Base-by-base conservation (phyloP, 2,113 vertebrate species). In the Dicrurus megarhynchus region DNA sequence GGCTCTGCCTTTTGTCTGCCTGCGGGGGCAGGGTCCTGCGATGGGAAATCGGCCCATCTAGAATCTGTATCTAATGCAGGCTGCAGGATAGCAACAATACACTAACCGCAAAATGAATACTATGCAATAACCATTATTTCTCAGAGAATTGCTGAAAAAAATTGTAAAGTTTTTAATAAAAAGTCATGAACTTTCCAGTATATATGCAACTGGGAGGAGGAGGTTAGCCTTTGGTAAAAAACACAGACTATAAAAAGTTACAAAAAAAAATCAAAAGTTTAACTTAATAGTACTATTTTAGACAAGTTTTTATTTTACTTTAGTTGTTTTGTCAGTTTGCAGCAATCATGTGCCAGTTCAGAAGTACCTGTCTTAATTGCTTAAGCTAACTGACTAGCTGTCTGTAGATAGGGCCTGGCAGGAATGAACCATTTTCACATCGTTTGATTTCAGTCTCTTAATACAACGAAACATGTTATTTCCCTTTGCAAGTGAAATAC, bases 131-230 rank as follows among this genome's bases (percentile, higher is more conserved):
- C 10, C 10, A 15, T 61, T 69, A 37, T 53, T 93, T 85, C 39
- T 53, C 78, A 50, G 7, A 33, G 23, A 84, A 73, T 50, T 39
- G 3, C 18, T 83, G 6, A 49, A 85, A 81, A 84, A 21, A 9
- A 3, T 47, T 32, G 1, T 27, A 16, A 74, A 59, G 10, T 24
- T 84, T 69, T 49, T 65, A 23, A 17, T 37, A 42, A 77, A 87
- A 92, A 44, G 5, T 1, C 6, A 7, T 61, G 14, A 87, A 61
- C 7, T 69, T 94, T 85, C 10, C 37, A 33, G 17, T 26, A 20
- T 44, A 23, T 61, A 16, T 23, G 26, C 6, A 32, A 20, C 10
- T 22, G 7, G 0, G 3, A 68, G 0, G 2, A 77, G 11, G 4
- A 50, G 6, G 5, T 61, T 42, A 74, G 2, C 2, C 18, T 67